Percentiles rank a stretch among this genome's conserved stretches.
Evolutionary conservation across 2,888 invertebrate genomes (phyloP).

Genomic region (Diachrysia chrysitis): DNA sequence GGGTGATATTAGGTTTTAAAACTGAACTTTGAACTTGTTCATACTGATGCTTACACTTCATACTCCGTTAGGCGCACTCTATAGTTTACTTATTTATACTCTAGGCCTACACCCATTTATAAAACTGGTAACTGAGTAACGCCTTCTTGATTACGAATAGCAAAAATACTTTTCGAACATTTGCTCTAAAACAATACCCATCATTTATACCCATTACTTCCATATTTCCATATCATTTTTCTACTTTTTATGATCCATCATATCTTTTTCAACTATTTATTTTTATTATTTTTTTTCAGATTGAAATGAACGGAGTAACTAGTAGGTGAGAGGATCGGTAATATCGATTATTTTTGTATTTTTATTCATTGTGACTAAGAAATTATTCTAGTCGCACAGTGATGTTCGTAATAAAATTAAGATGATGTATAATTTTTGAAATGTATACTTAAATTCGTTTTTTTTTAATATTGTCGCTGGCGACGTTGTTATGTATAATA

Average conservation of each 20-base stretch:
- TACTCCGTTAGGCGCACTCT: too few species aligned
- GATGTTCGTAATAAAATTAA: slow-evolving; percentile 26
- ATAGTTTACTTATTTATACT: too few species aligned
- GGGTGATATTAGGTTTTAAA: too few species aligned
- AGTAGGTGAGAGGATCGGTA: slow-evolving; percentile 66
- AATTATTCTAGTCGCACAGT: slow-evolving; percentile 45
- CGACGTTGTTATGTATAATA: slow-evolving; percentile 5
- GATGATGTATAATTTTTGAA: neutral
- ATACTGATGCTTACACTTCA: too few species aligned
- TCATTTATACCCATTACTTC: neutral
- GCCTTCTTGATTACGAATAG: neutral
- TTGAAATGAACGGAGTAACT: slow-evolving; percentile 70
- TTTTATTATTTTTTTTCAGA: slow-evolving; percentile 61
- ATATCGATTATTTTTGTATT: slow-evolving; percentile 16
- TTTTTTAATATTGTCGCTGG: slow-evolving; percentile 12
- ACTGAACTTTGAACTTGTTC: too few species aligned
- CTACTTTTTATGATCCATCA: neutral
- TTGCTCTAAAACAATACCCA: neutral
- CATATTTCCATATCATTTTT: neutral
- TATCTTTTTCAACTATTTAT: neutral
- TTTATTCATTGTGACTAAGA: slow-evolving; percentile 48
- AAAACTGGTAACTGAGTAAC: neutral
- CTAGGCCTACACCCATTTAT: too few species aligned
- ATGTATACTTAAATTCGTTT: neutral
- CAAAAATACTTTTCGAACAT: neutral